phyloP scores from a whole-genome alignment of 1,140 invertebrate species.

The Bradysia coprophila region DNA sequence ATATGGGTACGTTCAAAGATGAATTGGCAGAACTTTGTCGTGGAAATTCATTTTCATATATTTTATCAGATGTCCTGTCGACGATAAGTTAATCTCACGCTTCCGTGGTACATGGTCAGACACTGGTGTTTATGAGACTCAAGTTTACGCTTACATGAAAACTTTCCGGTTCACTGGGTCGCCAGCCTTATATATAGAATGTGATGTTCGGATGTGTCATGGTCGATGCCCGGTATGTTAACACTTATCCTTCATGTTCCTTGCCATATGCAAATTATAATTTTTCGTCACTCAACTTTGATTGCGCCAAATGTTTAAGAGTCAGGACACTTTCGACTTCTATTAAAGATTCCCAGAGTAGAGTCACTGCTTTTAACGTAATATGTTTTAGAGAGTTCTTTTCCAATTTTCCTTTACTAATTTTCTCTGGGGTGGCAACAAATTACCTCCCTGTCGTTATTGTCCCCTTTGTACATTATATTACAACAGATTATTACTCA shows the following conservation, averaged over 20 bases:
- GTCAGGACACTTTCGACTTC: no score
- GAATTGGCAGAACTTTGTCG: neutral
- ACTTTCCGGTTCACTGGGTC: slow-evolving; percentile 87
- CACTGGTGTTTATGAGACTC: slow-evolving; percentile 75
- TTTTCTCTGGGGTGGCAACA: no score
- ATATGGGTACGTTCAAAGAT: slow-evolving; percentile 47
- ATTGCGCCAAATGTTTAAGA: no score
- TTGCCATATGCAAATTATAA: no score
- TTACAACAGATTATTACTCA: no score
- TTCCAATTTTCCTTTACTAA: no score
- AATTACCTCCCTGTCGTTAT: no score
- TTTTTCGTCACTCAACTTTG: no score
- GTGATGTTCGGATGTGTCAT: slow-evolving; percentile 88
- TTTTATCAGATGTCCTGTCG: slow-evolving; percentile 72
- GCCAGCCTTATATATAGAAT: slow-evolving; percentile 84
- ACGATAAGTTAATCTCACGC: slow-evolving; percentile 79
- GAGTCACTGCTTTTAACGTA: no score
- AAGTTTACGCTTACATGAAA: slow-evolving; percentile 90
- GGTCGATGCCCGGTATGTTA: slow-evolving; percentile 72
- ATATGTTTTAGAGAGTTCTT: no score
- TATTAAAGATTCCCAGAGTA: no score
- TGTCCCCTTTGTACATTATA: no score
- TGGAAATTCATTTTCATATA: slow-evolving; percentile 6
- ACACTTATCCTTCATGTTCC: neutral
- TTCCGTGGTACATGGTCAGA: slow-evolving; percentile 86